A percentile compares a stretch with the other conserved stretches of the same genome.
These are phyloP conservation scores for Lasius platythorax DNA, from an alignment of 2,888 invertebrate species.

Conservation along the genomic window DNA sequence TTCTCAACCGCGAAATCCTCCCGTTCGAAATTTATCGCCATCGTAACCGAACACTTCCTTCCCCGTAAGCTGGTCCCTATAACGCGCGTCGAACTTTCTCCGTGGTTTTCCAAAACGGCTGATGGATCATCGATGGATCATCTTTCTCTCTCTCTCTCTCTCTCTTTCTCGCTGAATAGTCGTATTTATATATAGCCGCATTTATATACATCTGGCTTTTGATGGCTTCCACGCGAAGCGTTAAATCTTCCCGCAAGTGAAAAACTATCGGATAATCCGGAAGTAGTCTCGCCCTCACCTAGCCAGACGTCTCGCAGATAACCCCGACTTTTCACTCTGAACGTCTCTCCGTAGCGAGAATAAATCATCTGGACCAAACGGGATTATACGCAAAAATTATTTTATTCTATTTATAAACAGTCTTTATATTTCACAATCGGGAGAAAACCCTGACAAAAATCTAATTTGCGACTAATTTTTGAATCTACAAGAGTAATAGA, in stretches of 20 bases:
- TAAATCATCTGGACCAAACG: not conserved
- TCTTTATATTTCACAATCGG: not conserved
- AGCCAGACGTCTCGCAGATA: conserved; percentile 18
- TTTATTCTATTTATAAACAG: not conserved
- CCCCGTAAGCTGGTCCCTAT: conserved; percentile 33
- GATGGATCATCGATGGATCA: conserved; percentile 2
- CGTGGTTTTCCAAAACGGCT: conserved; percentile 57
- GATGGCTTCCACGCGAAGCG: not conserved
- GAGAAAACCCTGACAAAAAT: not conserved
- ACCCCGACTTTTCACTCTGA: not conserved
- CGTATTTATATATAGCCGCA: conserved; percentile 19
- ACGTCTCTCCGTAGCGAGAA: not conserved
- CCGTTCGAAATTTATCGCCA: conserved; percentile 82
- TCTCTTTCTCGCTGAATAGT: not conserved
- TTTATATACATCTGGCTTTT: conserved; percentile 34
- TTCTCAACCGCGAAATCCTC: conserved; percentile 84
- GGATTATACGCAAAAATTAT: not conserved
- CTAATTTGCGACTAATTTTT: not conserved
- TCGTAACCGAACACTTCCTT: conserved; percentile 69
- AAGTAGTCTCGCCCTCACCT: not conserved
- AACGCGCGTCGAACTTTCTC: conserved; percentile 54
- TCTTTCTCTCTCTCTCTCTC: not conserved
- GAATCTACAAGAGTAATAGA: not conserved
- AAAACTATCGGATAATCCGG: conserved; percentile 58
- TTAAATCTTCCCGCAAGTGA: conserved; percentile 46